These are phyloP conservation scores for Channallabes apus DNA, from an alignment of 2,797 vertebrate species.

Conservation along the genomic window DNA sequence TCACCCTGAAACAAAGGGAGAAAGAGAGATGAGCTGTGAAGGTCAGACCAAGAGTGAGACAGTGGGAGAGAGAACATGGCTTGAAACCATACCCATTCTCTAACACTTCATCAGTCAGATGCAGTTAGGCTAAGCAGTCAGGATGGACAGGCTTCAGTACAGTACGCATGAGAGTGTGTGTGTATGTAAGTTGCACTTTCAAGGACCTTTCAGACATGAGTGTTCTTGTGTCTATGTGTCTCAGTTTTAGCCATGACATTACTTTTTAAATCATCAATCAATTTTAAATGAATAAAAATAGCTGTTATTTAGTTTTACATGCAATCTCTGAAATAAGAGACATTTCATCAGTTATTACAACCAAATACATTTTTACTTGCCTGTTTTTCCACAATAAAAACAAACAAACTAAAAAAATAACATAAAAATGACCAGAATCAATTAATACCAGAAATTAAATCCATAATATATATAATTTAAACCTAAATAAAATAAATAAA, in stretches of 20 bases:
- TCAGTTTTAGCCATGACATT: neutral
- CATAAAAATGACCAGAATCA: too few relatives aligned
- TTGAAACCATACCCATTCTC: neutral
- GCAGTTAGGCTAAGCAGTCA: neutral
- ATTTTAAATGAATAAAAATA: neutral
- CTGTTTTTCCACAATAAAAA: neutral
- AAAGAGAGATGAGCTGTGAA: neutral
- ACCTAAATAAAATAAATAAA: too few relatives aligned
- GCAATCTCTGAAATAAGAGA: neutral
- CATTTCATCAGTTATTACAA: neutral
- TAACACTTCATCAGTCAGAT: constrained; percentile 9
- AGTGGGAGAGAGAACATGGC: neutral
- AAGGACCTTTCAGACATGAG: too few relatives aligned
- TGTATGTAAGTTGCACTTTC: neutral
- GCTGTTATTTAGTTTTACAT: neutral
- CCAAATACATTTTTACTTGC: neutral
- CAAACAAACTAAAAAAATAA: too few relatives aligned
- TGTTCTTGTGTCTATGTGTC: neutral
- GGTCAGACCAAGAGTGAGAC: neutral
- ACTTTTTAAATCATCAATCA: neutral
- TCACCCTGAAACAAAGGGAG: constrained; percentile 1
- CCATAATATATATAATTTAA: too few relatives aligned
- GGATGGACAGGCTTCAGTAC: neutral
- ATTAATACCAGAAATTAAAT: too few relatives aligned
- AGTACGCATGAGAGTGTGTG: neutral